These are phyloP conservation scores for Cylloceria caligata DNA, from an alignment of 2,888 invertebrate genomes.

Conservation along the genomic window DNA sequence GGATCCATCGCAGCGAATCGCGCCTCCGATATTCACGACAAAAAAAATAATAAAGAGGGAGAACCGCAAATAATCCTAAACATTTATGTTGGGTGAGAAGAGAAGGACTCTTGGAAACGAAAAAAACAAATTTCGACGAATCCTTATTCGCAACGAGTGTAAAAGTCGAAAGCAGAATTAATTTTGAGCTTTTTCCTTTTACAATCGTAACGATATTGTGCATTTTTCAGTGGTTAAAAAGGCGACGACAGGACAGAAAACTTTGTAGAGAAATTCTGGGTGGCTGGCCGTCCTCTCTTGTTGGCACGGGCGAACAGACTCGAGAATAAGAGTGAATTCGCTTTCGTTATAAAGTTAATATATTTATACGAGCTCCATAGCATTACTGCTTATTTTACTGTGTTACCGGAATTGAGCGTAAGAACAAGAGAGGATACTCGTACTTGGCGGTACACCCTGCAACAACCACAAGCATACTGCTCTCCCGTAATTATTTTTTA, in stretches of 20 bases:
- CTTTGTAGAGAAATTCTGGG: conserved; percentile 14
- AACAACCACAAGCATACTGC: conserved; percentile 16
- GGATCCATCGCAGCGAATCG: conserved; percentile 27
- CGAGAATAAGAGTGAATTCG: conserved; percentile 17
- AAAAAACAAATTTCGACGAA: conserved; percentile 6
- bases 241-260: conserved; percentile 27
- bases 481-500: conserved; percentile 77
- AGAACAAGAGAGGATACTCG: conserved; percentile 20
- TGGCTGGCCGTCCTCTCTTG: conserved; percentile 4
- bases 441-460: not conserved
- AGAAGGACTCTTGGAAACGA: conserved; percentile 10
- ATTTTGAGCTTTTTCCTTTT: conserved; percentile 10
- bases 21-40: conserved; percentile 21
- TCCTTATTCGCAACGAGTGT: conserved; percentile 20
- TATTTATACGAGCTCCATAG: conserved; percentile 5
- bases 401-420: conserved; percentile 16
- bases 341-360: conserved; percentile 4
- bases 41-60: not conserved
- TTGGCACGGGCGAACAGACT: conserved; percentile 1
- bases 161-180: conserved; percentile 17
- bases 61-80: not conserved
- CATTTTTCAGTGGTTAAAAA: not conserved
- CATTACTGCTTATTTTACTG: not conserved
- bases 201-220: not conserved
- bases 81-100: not conserved